phyloP scores from a whole-genome alignment of 2,113 vertebrate species.

The Trachemys scripta region DNA sequence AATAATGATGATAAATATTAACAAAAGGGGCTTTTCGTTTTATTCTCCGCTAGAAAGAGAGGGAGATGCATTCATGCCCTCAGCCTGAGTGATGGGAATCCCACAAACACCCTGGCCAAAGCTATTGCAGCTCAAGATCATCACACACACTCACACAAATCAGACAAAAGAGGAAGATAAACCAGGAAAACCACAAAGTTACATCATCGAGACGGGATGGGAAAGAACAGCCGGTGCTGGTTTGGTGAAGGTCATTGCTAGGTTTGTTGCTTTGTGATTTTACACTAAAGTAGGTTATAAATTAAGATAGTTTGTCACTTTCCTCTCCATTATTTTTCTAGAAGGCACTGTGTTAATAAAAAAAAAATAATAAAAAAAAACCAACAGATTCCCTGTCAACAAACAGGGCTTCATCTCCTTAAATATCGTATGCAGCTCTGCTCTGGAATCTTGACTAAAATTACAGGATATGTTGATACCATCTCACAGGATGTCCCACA shows the following conservation, averaged over 20 bases:
- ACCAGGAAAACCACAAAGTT: rapidly evolving
- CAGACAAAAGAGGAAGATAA: not conserved
- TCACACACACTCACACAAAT: not conserved
- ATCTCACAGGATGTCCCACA: conserved; percentile 56
- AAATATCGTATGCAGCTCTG: rapidly evolving
- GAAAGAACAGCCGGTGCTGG: not conserved
- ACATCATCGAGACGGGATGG: rapidly evolving
- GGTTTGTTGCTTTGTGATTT: rapidly evolving
- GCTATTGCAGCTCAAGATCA: not conserved
- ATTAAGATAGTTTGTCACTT: not conserved
- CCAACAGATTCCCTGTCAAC: not conserved
- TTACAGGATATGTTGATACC: conserved; percentile 47
- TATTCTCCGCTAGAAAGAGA: not conserved
- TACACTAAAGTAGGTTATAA: not conserved
- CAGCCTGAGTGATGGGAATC: not conserved
- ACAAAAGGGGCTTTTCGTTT: not conserved
- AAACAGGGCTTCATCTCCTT: not conserved
- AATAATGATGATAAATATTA: not conserved
- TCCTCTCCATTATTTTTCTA: not conserved
- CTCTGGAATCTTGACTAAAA: conserved; percentile 9
- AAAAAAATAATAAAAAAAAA: not conserved
- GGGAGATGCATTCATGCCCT: not conserved
- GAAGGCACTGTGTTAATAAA: not conserved
- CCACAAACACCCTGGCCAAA: not conserved
- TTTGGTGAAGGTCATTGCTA: not conserved